Base-by-base conservation (phyloP, 2,888 invertebrate species). In the Catotricha subobsoleta region DNA sequence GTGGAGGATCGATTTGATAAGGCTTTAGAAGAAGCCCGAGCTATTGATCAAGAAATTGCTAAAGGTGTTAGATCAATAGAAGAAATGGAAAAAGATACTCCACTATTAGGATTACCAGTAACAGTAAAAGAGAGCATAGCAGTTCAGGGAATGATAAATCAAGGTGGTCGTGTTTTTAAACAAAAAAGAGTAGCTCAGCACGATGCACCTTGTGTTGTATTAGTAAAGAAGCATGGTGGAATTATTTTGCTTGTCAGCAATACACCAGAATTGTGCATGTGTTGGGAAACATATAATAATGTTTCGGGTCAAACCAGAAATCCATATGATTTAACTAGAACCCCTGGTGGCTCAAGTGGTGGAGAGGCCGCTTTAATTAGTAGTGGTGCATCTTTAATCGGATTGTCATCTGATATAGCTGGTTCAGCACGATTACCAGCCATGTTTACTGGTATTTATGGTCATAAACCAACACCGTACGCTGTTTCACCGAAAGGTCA, bases 361-460 rank as follows among this genome's bases (percentile, higher is more conserved):
- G 84, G 84, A 41, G 86, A 81, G 72, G 75, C 75, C 1, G 78
- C 80, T 23, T 63, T 88, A 33, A 65, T 90, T 47, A 75, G 80
- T 1, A 69, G 84, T 23, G 88, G 75, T 16, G 88, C 80, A 8
- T 84, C 87, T 0, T 59, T 87, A 4, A 66, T 88, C 23, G 84
- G 90, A 8, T 65, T 91, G 12, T 86, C 82, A 1, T 87, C 88
- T 1, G 92, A 94, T 56, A 80, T 92, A 40, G 88, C 82, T 1
- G 92, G 92, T 1, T 90, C 88, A 3, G 75, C 87, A 12, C 69
- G 92, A 38, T 69, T 92, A 52, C 92, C 92, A 1, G 77, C 87
- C 2, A 80, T 83, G 71, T 91, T 86, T 59, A 87, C 82, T 53
- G 92, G 92, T 18, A 73, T 92, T 42, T 92, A 80, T 65, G 91